A percentile compares a stretch with the other conserved stretches of the same genome.
Conservation (phyloP, 2,113 vertebrate species). For the Pyrgilauda ruficollis region DNA sequence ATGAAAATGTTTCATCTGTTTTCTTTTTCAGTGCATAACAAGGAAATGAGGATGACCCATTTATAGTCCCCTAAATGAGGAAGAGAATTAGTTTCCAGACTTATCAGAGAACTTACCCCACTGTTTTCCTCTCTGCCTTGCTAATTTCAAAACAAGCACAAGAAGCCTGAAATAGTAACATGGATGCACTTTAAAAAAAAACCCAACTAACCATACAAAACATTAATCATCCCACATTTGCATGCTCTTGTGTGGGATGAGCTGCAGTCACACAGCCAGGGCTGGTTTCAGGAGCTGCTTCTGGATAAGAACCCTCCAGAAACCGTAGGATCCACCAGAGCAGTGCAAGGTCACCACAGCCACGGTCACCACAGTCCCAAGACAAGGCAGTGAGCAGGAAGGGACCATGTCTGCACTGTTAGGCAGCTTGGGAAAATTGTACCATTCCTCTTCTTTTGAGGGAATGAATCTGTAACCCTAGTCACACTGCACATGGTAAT, state of each 20-base stretch:
- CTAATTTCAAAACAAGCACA: neutral
- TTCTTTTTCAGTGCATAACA: neutral
- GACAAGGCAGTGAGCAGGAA: neutral
- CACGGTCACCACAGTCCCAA: neutral
- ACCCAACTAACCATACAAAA: accelerated
- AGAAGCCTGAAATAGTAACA: neutral
- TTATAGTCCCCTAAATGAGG: neutral
- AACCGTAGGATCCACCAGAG: neutral
- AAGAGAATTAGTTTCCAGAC: neutral
- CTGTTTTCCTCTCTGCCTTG: neutral
- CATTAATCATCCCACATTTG: neutral
- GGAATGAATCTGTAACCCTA: neutral
- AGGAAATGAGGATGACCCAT: neutral
- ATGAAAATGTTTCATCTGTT: neutral
- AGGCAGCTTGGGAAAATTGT: neutral
- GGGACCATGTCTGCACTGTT: accelerated
- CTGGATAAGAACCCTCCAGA: neutral
- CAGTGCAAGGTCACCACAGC: neutral
- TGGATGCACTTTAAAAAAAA: neutral
- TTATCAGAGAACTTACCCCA: neutral
- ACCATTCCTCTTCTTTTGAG: neutral
- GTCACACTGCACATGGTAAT: neutral
- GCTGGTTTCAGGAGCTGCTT: neutral
- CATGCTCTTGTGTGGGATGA: neutral
- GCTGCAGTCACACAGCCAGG: neutral